These are phyloP conservation scores for Sanderia malayensis DNA, from an alignment of 30 jellyfish, hydroid and myxozoan species.

Conservation along the genomic window DNA sequence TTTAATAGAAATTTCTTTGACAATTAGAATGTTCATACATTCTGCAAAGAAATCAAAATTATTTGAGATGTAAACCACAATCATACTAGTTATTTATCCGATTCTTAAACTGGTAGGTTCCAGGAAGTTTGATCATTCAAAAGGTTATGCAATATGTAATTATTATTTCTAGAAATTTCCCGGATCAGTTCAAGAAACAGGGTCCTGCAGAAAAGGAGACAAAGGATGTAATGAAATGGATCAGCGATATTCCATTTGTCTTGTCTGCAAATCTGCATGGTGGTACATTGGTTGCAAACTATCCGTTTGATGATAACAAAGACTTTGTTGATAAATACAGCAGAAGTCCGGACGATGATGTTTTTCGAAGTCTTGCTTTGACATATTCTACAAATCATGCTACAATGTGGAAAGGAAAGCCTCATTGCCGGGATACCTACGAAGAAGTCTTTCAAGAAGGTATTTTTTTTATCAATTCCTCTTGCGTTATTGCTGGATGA, in stretches of 20 bases:
- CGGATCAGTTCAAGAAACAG: constrained; percentile 79
- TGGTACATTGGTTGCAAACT: constrained; percentile 95
- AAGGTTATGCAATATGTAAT: too few species aligned
- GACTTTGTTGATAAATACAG: constrained; percentile 48
- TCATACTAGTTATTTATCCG: too few species aligned
- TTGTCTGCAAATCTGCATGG: constrained; percentile 98
- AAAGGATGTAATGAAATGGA: constrained; percentile 64
- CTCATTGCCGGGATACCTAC: constrained; percentile 53
- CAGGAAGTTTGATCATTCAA: too few species aligned
- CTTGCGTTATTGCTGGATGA: not conserved
- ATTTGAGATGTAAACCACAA: too few species aligned
- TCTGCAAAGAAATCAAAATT: too few species aligned
- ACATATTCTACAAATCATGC: constrained; percentile 85
- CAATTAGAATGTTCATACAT: too few species aligned
- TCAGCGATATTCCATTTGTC: constrained; percentile 72
- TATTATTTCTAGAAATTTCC: constrained; percentile 97
- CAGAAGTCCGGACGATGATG: constrained; percentile 83
- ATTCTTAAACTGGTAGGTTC: too few species aligned
- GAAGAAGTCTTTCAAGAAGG: constrained; percentile 67
- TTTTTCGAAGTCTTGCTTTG: constrained; percentile 71
- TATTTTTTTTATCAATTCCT: constrained; percentile 21
- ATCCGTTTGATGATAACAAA: constrained; percentile 86
- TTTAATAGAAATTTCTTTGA: too few species aligned
- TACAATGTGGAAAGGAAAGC: constrained; percentile 71
- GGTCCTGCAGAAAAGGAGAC: constrained; percentile 74